A percentile compares a stretch with the other conserved stretches of the same genome.
phyloP scores from a whole-genome alignment of 2,797 vertebrate genomes.

The Vipera ursinii region DNA sequence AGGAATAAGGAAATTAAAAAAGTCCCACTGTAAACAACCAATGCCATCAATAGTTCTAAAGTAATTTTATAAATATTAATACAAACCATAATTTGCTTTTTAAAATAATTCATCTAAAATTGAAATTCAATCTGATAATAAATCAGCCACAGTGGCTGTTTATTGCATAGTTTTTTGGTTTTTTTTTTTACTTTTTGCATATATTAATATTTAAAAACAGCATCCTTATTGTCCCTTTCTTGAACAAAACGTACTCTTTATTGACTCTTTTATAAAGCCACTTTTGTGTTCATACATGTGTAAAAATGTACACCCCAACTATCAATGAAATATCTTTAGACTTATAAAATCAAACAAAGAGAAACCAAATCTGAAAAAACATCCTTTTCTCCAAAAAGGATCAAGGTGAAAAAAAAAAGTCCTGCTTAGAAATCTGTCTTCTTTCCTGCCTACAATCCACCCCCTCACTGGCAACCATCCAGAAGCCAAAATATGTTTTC shows the following conservation, averaged over 20 bases:
- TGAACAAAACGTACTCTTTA: not conserved
- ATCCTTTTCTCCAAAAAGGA: constrained; percentile 11
- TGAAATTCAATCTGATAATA: constrained; percentile 67
- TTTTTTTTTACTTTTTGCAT: constrained; percentile 26
- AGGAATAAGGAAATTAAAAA: not conserved
- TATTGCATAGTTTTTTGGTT: constrained; percentile 49
- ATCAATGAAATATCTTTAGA: constrained; percentile 52
- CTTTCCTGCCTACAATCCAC: not conserved
- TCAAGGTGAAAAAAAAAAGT: constrained; percentile 58
- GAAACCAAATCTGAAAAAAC: constrained; percentile 40
- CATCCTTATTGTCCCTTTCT: constrained; percentile 12
- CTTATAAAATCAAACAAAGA: constrained; percentile 49
- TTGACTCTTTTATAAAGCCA: constrained; percentile 40
- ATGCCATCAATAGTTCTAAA: constrained; percentile 53
- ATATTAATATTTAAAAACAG: not conserved
- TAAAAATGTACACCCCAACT: constrained; percentile 35
- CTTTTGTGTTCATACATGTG: constrained; percentile 40
- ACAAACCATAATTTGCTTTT: constrained; percentile 66
- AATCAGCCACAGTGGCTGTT: constrained; percentile 63
- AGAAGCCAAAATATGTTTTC: not conserved
- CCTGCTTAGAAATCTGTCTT: constrained; percentile 30
- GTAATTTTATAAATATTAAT: constrained; percentile 70
- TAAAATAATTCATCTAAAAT: constrained; percentile 71
- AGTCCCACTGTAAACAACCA: not conserved
- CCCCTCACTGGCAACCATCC: fast-evolving